These are phyloP conservation scores for Terrapene triunguis DNA, from an alignment of 2,113 vertebrate species.

Conservation along the genomic window DNA sequence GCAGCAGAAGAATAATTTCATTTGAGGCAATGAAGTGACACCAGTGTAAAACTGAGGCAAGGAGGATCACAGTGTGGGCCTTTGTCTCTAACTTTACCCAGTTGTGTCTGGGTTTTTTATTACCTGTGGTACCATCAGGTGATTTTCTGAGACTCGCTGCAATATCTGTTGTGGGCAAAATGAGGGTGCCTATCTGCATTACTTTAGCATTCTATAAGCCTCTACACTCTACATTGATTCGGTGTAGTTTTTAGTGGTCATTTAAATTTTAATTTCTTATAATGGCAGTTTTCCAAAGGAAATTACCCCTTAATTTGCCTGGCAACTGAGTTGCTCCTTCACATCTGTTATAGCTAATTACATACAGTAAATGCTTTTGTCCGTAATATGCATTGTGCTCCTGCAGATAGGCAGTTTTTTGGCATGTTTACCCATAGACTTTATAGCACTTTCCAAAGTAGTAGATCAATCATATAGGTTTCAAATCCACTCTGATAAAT, in stretches of 20 bases:
- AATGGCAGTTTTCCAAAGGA: not conserved
- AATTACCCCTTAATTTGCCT: not conserved
- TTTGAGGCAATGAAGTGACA: not conserved
- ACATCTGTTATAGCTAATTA: not conserved
- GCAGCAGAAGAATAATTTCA: not conserved
- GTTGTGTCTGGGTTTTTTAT: not conserved
- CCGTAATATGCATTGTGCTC: not conserved
- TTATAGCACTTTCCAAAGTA: not conserved
- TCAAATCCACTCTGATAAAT: not conserved
- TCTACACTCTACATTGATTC: not conserved
- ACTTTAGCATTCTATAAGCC: not conserved
- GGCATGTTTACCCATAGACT: not conserved
- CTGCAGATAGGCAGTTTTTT: not conserved
- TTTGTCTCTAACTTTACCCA: not conserved
- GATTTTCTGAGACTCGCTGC: not conserved
- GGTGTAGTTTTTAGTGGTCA: not conserved
- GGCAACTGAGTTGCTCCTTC: not conserved
- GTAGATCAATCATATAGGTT: not conserved
- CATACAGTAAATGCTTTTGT: not conserved
- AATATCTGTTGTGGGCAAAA: not conserved
- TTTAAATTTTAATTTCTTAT: not conserved
- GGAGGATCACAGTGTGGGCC: not conserved
- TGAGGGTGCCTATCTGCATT: fast-evolving
- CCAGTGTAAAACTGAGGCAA: not conserved
- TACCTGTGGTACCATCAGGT: not conserved